A percentile compares a stretch with the other conserved stretches of the same genome.
phyloP scores from a whole-genome alignment of 2,888 invertebrate genomes.

The Ophion ellenae region DNA sequence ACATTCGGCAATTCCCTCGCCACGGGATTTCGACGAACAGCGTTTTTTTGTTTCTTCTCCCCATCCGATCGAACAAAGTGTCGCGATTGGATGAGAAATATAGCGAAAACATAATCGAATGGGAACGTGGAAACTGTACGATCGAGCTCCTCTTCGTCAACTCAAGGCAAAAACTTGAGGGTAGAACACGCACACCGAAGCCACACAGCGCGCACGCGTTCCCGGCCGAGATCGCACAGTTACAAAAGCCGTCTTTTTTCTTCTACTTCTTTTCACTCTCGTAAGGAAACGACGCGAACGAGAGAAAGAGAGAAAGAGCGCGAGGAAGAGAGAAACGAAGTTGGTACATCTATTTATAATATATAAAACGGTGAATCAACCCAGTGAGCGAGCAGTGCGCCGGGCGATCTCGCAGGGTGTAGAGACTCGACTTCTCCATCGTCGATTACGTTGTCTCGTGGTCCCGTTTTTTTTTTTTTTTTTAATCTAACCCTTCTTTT shows the following conservation, averaged over 20 bases:
- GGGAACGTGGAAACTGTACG: background rate
- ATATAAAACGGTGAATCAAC: constrained; percentile 66
- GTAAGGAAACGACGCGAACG: constrained; percentile 8
- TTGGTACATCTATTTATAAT: constrained; percentile 65
- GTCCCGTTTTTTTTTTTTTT: constrained; percentile 23
- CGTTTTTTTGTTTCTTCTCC: background rate
- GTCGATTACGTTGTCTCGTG: constrained; percentile 44
- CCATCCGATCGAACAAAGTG: background rate
- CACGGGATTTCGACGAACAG: background rate
- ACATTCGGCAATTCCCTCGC: background rate
- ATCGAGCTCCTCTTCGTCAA: constrained; percentile 16
- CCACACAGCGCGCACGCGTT: constrained; percentile 7
- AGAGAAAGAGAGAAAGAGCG: constrained; percentile 30
- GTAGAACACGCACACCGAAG: constrained; percentile 18
- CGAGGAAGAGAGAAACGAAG: constrained; percentile 43
- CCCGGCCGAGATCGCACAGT: background rate
- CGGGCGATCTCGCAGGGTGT: constrained; percentile 56
- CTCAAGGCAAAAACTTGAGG: constrained; percentile 33
- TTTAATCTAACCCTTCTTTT: background rate
- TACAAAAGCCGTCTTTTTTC: constrained; percentile 15
- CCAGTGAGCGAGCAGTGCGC: constrained; percentile 58
- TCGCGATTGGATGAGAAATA: background rate
- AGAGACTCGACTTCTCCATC: constrained; percentile 52
- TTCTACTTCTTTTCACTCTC: constrained; percentile 13
- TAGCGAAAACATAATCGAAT: background rate